Conservation (phyloP, 2,888 invertebrate genomes). For the Cephus pulcher region DNA sequence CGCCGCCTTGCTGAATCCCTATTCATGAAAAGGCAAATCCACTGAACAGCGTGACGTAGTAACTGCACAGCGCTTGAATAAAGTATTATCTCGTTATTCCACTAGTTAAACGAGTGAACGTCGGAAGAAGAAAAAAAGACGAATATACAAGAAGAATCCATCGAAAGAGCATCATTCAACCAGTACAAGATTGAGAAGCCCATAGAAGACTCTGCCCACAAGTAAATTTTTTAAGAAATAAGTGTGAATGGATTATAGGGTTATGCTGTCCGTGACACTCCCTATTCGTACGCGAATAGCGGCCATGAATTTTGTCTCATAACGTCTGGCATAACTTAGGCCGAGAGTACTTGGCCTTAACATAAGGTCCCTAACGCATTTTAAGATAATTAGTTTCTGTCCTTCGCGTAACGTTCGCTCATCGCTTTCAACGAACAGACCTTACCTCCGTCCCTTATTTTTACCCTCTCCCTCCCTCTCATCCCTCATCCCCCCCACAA, state of each 20-base stretch:
- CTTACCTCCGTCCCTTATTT: not conserved
- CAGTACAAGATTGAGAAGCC: not conserved
- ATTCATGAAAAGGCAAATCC: not conserved
- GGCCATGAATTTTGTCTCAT: slow-evolving; percentile 13
- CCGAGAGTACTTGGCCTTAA: slow-evolving; percentile 1
- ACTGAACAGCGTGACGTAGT: not conserved
- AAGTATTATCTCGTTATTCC: not conserved
- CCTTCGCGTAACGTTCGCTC: slow-evolving; percentile 14
- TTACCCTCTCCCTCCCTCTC: not conserved
- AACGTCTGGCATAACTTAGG: slow-evolving; percentile 19
- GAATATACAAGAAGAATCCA: not conserved
- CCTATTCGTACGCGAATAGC: slow-evolving; percentile 7
- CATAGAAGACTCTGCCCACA: not conserved
- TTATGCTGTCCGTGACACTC: slow-evolving; percentile 1
- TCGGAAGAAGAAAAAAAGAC: not conserved
- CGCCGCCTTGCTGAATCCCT: not conserved
- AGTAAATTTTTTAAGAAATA: not conserved
- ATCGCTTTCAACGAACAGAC: slow-evolving; percentile 10
- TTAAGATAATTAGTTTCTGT: slow-evolving; percentile 21
- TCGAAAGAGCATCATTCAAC: not conserved
- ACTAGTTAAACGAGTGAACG: not conserved
- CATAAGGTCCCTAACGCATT: slow-evolving; percentile 11
- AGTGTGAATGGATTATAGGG: not conserved
- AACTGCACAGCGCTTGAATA: not conserved
- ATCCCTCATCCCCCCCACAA: not conserved